Conservation (phyloP, 2,888 invertebrate species). For the Lasioglossum leucozonium region DNA sequence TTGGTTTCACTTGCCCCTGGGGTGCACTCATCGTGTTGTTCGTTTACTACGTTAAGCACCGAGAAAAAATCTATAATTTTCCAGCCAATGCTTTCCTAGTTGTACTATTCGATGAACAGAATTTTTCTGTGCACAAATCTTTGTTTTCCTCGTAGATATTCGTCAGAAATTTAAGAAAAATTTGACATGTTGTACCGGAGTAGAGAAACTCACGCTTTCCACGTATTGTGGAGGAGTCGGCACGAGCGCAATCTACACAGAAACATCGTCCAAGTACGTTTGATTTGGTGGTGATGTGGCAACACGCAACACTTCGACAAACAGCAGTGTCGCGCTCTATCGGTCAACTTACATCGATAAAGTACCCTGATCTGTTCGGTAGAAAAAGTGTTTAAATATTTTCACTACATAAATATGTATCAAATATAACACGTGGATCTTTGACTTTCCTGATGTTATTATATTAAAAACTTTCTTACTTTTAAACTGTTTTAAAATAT, state of each 20-base stretch:
- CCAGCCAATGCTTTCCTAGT: conserved; percentile 13
- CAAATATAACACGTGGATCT: conserved; percentile 2
- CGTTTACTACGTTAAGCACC: conserved; percentile 46
- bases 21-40: conserved; percentile 74
- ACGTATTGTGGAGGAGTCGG: conserved; percentile 76
- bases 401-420: too few species aligned
- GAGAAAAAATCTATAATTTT: conserved; percentile 51
- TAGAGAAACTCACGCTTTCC: conserved; percentile 72
- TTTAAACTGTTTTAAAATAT: background rate
- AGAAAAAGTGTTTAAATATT: conserved; percentile 32
- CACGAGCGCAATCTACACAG: conserved; percentile 80
- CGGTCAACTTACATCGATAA: conserved; percentile 36
- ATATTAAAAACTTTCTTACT: background rate
- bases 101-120: conserved; percentile 18
- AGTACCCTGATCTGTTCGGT: conserved; percentile 42
- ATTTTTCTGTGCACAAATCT: conserved; percentile 37
- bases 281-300: conserved; percentile 83
- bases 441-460: background rate
- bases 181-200: conserved; percentile 75
- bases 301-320: conserved; percentile 80
- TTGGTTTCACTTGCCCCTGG: conserved; percentile 84
- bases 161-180: conserved; percentile 70
- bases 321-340: conserved; percentile 65
- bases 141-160: conserved; percentile 36
- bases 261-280: conserved; percentile 76